Evolutionary conservation across 2,113 vertebrate genomes (phyloP).

Genomic region (Ammodytes marinus): DNA sequence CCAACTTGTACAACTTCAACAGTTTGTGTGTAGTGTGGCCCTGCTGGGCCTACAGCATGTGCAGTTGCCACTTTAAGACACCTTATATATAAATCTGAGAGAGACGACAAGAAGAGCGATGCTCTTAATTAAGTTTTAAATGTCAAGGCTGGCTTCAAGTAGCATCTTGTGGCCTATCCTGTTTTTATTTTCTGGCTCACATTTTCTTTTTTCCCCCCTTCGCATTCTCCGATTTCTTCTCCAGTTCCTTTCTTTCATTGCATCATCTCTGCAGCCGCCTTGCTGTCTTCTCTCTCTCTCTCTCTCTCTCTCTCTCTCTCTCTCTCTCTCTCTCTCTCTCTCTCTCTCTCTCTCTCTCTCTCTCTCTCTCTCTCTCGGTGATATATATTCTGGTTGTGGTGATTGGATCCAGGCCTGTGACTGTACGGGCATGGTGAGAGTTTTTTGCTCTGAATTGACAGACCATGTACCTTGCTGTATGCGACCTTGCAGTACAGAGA

Average conservation of each 20-base stretch:
- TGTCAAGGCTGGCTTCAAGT: constrained; percentile 1
- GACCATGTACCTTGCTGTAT: constrained; percentile 69
- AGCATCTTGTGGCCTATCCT: constrained; percentile 16
- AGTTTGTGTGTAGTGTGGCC: not conserved
- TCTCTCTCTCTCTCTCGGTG: constrained; percentile 37
- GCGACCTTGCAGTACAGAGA: constrained; percentile 47
- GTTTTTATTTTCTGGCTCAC: constrained; percentile 42
- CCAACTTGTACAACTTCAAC: not conserved
- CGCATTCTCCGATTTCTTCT: constrained; percentile 23
- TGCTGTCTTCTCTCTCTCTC: constrained; percentile 2
- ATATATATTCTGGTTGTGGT: constrained; percentile 67
- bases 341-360: constrained; percentile 25
- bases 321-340: not conserved
- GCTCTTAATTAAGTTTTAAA: constrained; percentile 32
- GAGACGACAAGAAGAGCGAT: not conserved
- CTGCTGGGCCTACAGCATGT: not conserved
- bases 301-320: constrained; percentile 15
- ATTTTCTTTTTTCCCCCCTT: constrained; percentile 26
- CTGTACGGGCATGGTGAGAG: constrained; percentile 55
- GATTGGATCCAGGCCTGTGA: constrained; percentile 79
- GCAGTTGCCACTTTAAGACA: not conserved
- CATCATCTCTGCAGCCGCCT: constrained; percentile 70
- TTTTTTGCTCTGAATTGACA: constrained; percentile 56
- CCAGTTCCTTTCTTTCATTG: constrained; percentile 47
- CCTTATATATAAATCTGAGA: not conserved